Percentiles rank a stretch among this genome's conserved stretches.
Conservation (phyloP, 1,140 invertebrate genomes). For the Triops longicaudatus region DNA sequence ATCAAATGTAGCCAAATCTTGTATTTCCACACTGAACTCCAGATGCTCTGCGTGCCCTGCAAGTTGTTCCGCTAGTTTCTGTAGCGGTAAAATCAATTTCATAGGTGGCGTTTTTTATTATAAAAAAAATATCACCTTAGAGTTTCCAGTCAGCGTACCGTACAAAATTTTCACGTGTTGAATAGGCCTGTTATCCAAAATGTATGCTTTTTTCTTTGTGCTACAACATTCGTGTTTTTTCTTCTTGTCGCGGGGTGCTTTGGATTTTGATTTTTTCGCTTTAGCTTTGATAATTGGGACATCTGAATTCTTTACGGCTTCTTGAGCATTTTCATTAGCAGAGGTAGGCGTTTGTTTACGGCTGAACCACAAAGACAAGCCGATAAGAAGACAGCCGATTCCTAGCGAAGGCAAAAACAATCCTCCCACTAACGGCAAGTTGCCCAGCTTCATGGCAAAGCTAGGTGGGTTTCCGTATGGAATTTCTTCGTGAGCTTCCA, state of each 20-base stretch:
- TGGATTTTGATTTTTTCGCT: slow-evolving; percentile 7
- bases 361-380: slow-evolving; percentile 20
- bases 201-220: slow-evolving; percentile 23
- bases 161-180: slow-evolving; percentile 38
- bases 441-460: slow-evolving; percentile 22
- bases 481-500: too few species aligned
- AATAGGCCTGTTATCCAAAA: slow-evolving; percentile 19
- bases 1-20: slow-evolving; percentile 40
- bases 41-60: slow-evolving; percentile 32
- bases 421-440: slow-evolving; percentile 29
- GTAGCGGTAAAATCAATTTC: neutral
- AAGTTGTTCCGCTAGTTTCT: slow-evolving; percentile 36
- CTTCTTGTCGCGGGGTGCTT: slow-evolving; percentile 23
- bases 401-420: slow-evolving; percentile 30
- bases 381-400: slow-evolving; percentile 20
- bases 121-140: too few species aligned
- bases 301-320: neutral
- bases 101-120: too few species aligned
- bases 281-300: slow-evolving; percentile 18
- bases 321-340: neutral
- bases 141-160: slow-evolving; percentile 42
- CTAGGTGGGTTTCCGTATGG: neutral
- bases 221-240: slow-evolving; percentile 26
- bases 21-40: slow-evolving; percentile 34
- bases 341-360: slow-evolving; percentile 10